Evolutionary conservation across 2,888 invertebrate genomes (phyloP).

Genomic region (Heliconius charithonia): DNA sequence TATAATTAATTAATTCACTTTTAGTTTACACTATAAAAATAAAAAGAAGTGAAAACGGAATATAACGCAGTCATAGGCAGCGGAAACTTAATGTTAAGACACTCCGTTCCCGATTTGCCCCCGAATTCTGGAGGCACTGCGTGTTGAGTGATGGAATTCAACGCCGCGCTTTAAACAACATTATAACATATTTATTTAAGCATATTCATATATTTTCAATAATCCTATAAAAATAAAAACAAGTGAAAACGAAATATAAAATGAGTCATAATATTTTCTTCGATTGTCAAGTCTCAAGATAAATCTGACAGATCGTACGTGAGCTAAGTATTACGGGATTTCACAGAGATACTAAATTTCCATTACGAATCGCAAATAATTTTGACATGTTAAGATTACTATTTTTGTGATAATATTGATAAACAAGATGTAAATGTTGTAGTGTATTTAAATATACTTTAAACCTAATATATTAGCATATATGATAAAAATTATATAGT

Average conservation of each 20-base stretch:
- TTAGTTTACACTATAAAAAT: background rate
- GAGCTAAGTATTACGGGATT: conserved; percentile 22
- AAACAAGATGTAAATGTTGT: background rate
- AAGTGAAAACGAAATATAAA: too few relatives aligned
- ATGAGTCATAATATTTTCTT: background rate
- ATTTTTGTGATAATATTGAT: background rate
- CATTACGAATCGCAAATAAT: conserved; percentile 31
- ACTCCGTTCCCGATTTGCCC: too few relatives aligned
- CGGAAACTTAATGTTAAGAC: too few relatives aligned
- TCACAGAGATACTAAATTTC: conserved; percentile 35
- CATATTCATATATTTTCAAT: too few relatives aligned
- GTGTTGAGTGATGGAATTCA: too few relatives aligned
- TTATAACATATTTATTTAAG: too few relatives aligned
- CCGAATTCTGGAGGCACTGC: too few relatives aligned
- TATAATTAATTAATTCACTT: background rate
- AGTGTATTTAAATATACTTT: conserved; percentile 8
- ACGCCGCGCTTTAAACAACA: too few relatives aligned
- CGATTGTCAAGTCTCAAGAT: conserved; percentile 38
- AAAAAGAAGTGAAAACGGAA: too few relatives aligned
- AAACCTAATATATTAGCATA: background rate
- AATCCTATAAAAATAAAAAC: background rate
- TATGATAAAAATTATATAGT: conserved; percentile 5
- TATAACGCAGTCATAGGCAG: too few relatives aligned
- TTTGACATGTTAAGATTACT: background rate
- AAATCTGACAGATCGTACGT: conserved; percentile 40